Evolutionary conservation across 1,140 invertebrate species (phyloP).

Genomic region (Calliphora vicina): DNA sequence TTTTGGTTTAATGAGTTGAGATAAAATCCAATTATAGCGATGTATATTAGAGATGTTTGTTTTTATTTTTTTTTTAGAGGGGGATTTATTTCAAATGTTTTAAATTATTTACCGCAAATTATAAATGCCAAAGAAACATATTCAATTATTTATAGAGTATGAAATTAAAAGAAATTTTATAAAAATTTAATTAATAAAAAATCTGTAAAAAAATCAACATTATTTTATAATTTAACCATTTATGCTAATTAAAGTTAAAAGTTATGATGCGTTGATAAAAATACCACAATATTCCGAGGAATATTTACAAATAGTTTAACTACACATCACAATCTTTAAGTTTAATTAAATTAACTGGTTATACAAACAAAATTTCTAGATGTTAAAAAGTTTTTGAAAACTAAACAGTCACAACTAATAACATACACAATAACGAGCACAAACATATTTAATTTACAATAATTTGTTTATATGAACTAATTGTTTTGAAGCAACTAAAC

Average conservation of each 20-base stretch:
- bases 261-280: background rate
- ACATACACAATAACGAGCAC: background rate
- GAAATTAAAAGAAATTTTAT: background rate
- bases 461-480: background rate
- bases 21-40: background rate
- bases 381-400: background rate
- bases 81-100: background rate
- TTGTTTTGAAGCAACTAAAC: background rate
- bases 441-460: conserved; percentile 2
- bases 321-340: background rate
- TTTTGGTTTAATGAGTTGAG: conserved; percentile 37
- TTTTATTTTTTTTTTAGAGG: background rate
- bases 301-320: background rate
- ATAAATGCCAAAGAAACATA: conserved; percentile 23
- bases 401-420: background rate
- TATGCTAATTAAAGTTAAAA: background rate
- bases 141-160: background rate
- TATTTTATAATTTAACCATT: background rate
- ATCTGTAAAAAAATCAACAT: background rate
- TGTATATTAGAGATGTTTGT: background rate
- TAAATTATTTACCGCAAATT: conserved; percentile 35
- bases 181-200: background rate
- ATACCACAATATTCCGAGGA: no score
- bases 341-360: background rate
- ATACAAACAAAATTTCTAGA: background rate